Evolutionary conservation across 2,888 invertebrate genomes (phyloP).

Genomic region (Smittia aterrima): DNA sequence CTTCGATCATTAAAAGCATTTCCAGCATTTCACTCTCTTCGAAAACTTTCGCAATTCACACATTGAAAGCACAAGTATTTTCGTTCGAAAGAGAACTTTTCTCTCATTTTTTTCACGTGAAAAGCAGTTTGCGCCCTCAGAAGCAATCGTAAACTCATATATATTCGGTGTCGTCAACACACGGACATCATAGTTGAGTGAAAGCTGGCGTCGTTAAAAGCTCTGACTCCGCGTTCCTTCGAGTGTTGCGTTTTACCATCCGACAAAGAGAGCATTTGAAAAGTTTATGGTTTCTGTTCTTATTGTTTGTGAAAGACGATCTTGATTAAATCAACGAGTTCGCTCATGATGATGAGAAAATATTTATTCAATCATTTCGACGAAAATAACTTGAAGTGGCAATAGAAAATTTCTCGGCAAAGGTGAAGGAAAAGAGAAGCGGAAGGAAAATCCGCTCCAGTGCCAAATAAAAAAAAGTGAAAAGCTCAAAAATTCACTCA

Average conservation of each 20-base stretch:
- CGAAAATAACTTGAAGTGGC: no score
- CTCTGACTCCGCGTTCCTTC: background rate
- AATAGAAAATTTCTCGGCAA: no score
- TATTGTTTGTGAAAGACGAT: no score
- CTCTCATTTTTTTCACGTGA: background rate
- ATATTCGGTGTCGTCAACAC: background rate
- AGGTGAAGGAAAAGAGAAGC: background rate
- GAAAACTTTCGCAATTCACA: no score
- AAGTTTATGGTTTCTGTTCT: background rate
- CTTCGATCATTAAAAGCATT: no score
- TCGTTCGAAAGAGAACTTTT: background rate
- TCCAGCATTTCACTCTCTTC: no score
- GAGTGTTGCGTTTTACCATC: background rate
- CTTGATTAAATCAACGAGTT: no score
- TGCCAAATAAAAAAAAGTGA: background rate
- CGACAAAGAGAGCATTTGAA: background rate
- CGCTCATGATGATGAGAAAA: no score
- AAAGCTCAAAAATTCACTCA: background rate
- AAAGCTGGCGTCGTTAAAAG: background rate
- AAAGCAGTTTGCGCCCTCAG: background rate
- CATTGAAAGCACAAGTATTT: no score
- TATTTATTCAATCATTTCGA: no score
- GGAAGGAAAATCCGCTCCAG: background rate
- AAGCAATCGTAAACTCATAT: background rate
- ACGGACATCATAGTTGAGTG: constrained; percentile 8